Evolutionary conservation across 2,888 invertebrate species (phyloP).

Genomic region (Tipula unca): DNA sequence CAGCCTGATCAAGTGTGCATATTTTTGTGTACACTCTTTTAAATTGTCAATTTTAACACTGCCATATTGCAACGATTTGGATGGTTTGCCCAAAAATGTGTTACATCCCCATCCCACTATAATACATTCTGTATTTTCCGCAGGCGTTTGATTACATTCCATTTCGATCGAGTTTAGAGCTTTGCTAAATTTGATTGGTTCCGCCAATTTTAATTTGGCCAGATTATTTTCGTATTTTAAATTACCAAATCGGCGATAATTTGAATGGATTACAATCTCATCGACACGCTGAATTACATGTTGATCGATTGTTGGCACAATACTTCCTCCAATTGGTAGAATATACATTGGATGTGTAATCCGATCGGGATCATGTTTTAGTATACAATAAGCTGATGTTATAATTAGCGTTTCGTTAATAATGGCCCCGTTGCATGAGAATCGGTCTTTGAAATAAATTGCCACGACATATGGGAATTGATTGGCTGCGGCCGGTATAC

Average conservation of each 20-base stretch:
- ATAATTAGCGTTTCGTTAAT: not conserved
- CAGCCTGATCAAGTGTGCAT: not conserved
- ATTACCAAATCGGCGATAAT: not conserved
- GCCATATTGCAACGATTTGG: not conserved
- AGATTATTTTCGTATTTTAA: not conserved
- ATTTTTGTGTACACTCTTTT: not conserved
- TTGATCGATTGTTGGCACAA: not conserved
- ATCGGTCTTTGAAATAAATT: not conserved
- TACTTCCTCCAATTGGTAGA: not conserved
- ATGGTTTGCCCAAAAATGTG: not conserved
- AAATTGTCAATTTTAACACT: not conserved
- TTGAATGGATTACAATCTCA: not conserved
- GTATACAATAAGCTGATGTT: not conserved
- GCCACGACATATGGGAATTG: not conserved
- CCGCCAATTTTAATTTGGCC: not conserved
- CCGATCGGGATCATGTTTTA: not conserved
- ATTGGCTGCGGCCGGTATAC: not conserved
- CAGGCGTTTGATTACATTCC: not conserved
- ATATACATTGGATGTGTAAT: not conserved
- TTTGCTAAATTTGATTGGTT: not conserved
- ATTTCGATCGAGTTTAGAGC: not conserved
- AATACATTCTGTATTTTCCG: not conserved
- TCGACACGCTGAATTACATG: not conserved
- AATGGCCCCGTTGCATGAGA: not conserved
- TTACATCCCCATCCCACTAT: not conserved